A percentile compares a stretch with the other conserved stretches of the same genome.
Evolutionary conservation across 2,113 vertebrate species (phyloP).

Genomic region (Barnardius zonarius): DNA sequence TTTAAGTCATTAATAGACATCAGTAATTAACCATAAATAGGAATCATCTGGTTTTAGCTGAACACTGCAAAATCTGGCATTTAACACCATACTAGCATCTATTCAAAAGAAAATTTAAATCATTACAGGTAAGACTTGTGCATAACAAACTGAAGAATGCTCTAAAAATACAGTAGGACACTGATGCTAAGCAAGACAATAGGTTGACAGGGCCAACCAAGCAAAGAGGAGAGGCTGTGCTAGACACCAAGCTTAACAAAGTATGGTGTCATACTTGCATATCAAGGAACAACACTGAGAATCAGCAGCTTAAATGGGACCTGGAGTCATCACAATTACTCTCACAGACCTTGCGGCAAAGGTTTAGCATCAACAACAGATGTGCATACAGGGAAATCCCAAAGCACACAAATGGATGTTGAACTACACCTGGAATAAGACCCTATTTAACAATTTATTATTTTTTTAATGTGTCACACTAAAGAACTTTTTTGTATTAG

Average conservation of each 20-base stretch:
- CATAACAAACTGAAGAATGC: background rate
- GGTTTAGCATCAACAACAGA: background rate
- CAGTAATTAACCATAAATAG: background rate
- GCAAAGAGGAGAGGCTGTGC: background rate
- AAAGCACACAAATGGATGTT: background rate
- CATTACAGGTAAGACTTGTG: background rate
- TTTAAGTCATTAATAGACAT: background rate
- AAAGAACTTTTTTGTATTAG: background rate
- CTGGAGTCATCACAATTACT: background rate
- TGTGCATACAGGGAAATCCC: background rate
- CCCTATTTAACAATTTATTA: background rate
- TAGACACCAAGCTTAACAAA: background rate
- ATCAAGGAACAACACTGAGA: background rate
- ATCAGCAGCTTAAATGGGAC: background rate
- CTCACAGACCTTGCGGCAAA: background rate
- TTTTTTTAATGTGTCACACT: background rate
- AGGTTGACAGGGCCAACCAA: background rate
- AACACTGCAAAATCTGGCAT: background rate
- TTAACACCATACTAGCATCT: background rate
- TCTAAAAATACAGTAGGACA: background rate
- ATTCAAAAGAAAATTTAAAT: background rate
- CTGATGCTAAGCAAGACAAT: background rate
- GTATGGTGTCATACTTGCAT: background rate
- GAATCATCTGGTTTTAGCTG: background rate
- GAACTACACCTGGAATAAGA: background rate